Base-by-base conservation (phyloP, 2,797 vertebrate species). In the Spatula versicolor region DNA sequence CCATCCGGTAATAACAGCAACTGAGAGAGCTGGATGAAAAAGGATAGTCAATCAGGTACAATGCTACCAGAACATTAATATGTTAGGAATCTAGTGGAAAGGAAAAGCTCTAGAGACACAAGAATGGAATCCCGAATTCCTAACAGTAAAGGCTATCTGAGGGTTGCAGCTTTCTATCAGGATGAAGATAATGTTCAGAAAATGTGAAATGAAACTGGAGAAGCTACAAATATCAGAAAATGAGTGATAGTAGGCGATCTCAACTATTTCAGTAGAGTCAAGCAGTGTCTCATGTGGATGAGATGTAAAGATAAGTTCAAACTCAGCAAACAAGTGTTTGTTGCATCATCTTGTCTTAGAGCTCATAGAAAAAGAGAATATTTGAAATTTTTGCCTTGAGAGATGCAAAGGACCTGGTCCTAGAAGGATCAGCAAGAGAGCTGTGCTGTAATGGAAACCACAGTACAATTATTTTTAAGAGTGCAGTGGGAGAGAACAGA, bases 401-500 rank as follows among this genome's bases (percentile, higher is more conserved):
- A 81, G 22, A 55, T 82, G 67, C 45, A 84, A 62, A 78, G 31
- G 37, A 64, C 22, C 6, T 55, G 39, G 25, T 14, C 6, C 37
- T 64, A 84, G 50, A 86, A 58, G 20, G 30, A 68, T 62, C 62
- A 69, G n/a, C 39, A 43, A 26, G 41, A 92, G 45, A 86, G 10
- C 50, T 84, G 41, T 23, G 69, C 20, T 79, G 41, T 82, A 66
- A 92, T 39, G 50, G 73, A 91, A 93, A 76, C 13, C 56, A 58
- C 18, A 33, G 20, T 28, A 35, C 50, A 90, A 94, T 93, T 92
- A 92, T 62, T 93, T 90, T 67, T 78, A 73, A 66, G 41, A 73
- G 6, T 66, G 33, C 26, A 39, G 30, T 39, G 77, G 41, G 64
- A 68, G 48, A 80, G 9, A 72, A 39, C 0, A 1, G 76, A 55